A percentile compares a stretch with the other conserved stretches of the same genome.
phyloP scores from a whole-genome alignment of 2,888 invertebrate genomes.

The Hypomecis atomaria region DNA sequence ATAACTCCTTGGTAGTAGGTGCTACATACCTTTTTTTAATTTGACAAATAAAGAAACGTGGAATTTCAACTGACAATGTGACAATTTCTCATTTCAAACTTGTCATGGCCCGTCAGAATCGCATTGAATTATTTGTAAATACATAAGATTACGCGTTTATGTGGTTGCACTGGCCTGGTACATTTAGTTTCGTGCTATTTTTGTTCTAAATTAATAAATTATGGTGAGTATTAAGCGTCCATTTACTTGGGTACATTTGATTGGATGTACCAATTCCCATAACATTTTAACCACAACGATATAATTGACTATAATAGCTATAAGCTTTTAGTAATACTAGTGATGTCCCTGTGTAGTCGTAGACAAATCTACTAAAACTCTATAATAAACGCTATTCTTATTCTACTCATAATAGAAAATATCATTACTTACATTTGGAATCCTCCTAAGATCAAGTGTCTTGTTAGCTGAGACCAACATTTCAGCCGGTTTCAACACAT shows the following conservation, averaged over 20 bases:
- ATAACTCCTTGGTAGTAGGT: too few relatives aligned
- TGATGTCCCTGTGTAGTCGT: too few relatives aligned
- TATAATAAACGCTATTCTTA: too few relatives aligned
- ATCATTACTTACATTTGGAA: too few relatives aligned
- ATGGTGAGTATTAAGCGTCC: conserved; percentile 64
- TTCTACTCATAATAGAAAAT: too few relatives aligned
- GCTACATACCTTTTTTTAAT: not conserved
- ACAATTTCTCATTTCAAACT: conserved; percentile 59
- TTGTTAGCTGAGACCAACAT: too few relatives aligned
- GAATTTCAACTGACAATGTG: conserved; percentile 45
- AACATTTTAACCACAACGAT: not conserved
- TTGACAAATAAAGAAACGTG: conserved; percentile 33
- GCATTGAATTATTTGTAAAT: conserved; percentile 74
- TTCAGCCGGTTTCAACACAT: not conserved
- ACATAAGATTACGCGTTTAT: conserved; percentile 56
- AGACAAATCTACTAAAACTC: too few relatives aligned
- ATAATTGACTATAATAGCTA: too few relatives aligned
- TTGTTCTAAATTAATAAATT: conserved; percentile 69
- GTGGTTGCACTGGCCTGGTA: conserved; percentile 58
- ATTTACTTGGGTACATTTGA: not conserved
- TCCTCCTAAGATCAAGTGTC: too few relatives aligned
- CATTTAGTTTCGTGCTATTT: conserved; percentile 63
- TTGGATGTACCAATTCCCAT: not conserved
- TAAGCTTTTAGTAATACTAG: too few relatives aligned
- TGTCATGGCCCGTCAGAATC: conserved; percentile 78